Conservation (phyloP, 2,888 invertebrate species). For the Drosophila sordidapex region DNA sequence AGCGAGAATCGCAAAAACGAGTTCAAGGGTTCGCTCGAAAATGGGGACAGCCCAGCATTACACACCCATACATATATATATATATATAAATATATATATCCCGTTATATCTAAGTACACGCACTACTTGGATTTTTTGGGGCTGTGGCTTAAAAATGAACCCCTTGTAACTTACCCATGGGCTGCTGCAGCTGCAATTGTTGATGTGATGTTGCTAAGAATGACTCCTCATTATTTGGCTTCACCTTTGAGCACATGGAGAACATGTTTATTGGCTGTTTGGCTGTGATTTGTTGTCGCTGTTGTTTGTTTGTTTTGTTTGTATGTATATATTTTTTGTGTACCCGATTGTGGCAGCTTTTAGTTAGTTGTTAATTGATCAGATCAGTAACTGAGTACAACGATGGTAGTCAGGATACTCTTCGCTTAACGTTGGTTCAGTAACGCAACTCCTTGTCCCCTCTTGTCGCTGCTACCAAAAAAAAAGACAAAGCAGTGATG, state of each 20-base stretch:
- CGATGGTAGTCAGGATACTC: background rate
- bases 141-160: constrained; percentile 26
- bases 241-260: constrained; percentile 85
- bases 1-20: constrained; percentile 69
- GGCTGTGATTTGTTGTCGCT: constrained; percentile 12
- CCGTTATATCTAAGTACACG: constrained; percentile 4
- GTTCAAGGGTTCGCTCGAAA: constrained; percentile 73
- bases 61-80: constrained; percentile 1
- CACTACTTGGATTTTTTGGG: constrained; percentile 32
- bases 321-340: constrained; percentile 5
- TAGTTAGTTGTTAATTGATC: constrained; percentile 59
- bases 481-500: constrained; percentile 48
- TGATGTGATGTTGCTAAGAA: constrained; percentile 60
- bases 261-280: constrained; percentile 76
- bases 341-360: constrained; percentile 59
- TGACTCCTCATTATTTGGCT: constrained; percentile 80
- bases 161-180: constrained; percentile 80
- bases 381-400: constrained; percentile 30
- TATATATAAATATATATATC: background rate
- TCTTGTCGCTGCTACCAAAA: constrained; percentile 6
- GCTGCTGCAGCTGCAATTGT: constrained; percentile 70
- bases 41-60: constrained; percentile 42
- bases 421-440: constrained; percentile 25
- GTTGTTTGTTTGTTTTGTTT: constrained; percentile 2
- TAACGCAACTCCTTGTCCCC: constrained; percentile 11